phyloP scores from a whole-genome alignment of 2,113 vertebrate species.

The Condylura cristata region DNA sequence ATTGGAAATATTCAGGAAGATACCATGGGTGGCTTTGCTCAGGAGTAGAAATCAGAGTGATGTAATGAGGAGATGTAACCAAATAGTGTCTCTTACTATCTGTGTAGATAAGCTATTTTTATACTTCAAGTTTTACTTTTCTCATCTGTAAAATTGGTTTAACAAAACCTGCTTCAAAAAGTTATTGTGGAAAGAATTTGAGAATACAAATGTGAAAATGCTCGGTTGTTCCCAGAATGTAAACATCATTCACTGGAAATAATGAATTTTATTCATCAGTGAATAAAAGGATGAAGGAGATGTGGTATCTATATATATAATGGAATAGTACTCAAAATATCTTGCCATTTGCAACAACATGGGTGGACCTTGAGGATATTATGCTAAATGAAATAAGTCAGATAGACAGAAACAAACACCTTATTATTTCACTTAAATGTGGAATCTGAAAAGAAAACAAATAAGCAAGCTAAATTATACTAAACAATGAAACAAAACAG shows the following conservation, averaged over 20 bases:
- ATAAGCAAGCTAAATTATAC: neutral
- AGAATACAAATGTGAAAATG: neutral
- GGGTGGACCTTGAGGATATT: neutral
- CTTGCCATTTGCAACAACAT: neutral
- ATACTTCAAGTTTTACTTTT: neutral
- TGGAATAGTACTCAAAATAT: neutral
- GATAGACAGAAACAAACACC: neutral
- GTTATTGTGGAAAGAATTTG: neutral
- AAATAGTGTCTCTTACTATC: neutral
- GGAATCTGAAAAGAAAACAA: neutral
- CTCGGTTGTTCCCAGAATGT: neutral
- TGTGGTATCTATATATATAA: neutral
- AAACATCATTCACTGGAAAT: neutral
- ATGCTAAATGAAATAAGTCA: neutral
- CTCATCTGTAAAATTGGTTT: neutral
- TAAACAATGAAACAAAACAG: neutral
- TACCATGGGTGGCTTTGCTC: accelerated
- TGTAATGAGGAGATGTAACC: neutral
- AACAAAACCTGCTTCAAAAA: neutral
- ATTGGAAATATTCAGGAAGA: neutral
- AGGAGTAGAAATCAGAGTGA: neutral
- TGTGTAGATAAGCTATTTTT: neutral
- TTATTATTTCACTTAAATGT: neutral
- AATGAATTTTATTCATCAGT: neutral
- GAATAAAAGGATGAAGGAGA: neutral